phyloP scores from a whole-genome alignment of 2,113 vertebrate genomes.

The Hassar affinis region DNA sequence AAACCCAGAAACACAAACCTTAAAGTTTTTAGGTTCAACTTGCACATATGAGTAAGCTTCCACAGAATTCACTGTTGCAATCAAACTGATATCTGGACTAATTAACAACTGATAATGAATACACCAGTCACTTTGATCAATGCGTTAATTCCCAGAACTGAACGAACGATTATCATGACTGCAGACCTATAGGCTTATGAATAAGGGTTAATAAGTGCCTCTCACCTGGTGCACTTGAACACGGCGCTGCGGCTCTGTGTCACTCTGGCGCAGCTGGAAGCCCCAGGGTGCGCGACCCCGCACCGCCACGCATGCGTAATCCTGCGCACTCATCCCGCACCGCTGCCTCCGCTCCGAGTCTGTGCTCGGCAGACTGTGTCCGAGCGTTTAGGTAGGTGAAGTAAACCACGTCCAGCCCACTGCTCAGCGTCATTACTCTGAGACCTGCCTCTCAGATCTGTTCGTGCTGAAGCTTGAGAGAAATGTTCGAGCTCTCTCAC shows the following conservation, averaged over 20 bases:
- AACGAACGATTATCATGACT: neutral
- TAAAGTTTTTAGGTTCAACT: neutral
- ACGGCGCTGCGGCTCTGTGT: conserved; percentile 76
- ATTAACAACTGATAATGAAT: neutral
- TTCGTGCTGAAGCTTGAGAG: conserved; percentile 28
- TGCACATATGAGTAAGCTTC: neutral
- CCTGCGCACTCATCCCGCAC: conserved; percentile 85
- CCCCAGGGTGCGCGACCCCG: conserved; percentile 92
- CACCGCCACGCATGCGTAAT: conserved; percentile 89
- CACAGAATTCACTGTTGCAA: neutral
- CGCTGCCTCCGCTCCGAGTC: conserved; percentile 27
- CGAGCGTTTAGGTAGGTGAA: conserved; percentile 29
- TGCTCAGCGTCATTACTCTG: conserved; percentile 61
- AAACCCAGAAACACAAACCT: neutral
- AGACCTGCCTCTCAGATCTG: conserved; percentile 58
- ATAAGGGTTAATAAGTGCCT: neutral
- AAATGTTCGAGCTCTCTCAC: neutral
- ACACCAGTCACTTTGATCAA: neutral
- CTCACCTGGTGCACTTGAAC: conserved; percentile 87
- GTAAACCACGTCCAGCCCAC: conserved; percentile 64
- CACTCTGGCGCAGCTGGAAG: conserved; percentile 83
- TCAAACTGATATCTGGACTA: neutral
- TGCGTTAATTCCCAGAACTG: neutral
- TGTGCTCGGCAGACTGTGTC: conserved; percentile 11
- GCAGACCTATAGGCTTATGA: too few relatives aligned